Evolutionary conservation across 2,113 vertebrate species (phyloP).

Genomic region (Actinemys pallida): DNA sequence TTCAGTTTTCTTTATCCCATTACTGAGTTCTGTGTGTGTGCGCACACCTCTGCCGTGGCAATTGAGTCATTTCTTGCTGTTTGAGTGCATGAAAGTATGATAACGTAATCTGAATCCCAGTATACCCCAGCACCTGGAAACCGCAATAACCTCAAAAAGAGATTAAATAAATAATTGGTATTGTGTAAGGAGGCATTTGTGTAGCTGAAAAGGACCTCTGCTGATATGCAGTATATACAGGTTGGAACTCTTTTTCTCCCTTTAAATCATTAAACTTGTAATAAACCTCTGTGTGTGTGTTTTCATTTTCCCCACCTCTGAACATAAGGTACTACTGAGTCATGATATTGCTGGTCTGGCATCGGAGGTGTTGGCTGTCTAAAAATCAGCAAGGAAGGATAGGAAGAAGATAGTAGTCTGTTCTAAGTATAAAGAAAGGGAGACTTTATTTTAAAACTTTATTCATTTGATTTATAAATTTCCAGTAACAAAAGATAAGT

Average conservation of each 20-base stretch:
- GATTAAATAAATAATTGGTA: background rate
- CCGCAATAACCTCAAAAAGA: background rate
- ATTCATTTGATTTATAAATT: background rate
- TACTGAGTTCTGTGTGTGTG: background rate
- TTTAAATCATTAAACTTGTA: background rate
- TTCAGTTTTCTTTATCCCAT: background rate
- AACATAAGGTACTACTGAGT: background rate
- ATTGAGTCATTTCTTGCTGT: background rate
- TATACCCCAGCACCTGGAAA: background rate
- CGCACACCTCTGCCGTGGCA: background rate
- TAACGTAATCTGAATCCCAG: background rate
- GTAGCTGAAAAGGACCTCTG: background rate
- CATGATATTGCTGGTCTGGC: background rate
- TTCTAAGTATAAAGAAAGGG: background rate
- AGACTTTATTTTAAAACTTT: background rate
- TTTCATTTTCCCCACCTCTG: background rate
- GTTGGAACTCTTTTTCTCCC: background rate
- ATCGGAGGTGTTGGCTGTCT: background rate
- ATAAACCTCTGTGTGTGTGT: background rate
- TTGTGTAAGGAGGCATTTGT: background rate
- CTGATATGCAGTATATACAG: background rate
- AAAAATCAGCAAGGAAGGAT: background rate
- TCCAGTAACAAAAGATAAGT: background rate
- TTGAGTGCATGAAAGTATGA: background rate
- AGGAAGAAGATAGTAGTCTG: background rate